Conservation (phyloP, 2,888 invertebrate species). For the Eilema caniola region DNA sequence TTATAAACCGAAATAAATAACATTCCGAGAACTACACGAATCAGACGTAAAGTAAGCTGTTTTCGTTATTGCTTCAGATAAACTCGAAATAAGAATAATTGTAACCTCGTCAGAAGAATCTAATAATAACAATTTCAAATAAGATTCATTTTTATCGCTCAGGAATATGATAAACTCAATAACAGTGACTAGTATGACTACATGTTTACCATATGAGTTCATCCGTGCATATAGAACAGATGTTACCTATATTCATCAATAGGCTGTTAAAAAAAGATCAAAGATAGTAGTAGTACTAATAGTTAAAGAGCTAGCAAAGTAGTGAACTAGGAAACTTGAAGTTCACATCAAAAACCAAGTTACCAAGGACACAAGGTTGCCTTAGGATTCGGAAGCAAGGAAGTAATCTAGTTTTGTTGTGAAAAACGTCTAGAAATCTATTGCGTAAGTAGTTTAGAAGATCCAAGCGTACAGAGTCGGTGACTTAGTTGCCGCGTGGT, state of each 20-base stretch:
- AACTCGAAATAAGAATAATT: not conserved
- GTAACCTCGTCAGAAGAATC: not conserved
- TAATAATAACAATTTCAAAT: not conserved
- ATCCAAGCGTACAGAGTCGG: no score
- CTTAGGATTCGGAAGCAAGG: not conserved
- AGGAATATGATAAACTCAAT: slow-evolving; percentile 9
- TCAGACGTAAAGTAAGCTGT: not conserved
- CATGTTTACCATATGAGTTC: slow-evolving; percentile 13
- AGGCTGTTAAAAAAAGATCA: not conserved
- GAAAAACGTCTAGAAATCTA: not conserved
- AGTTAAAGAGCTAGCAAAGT: not conserved
- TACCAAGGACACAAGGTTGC: not conserved
- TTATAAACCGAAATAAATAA: slow-evolving; percentile 2
- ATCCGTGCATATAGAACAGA: slow-evolving; percentile 1
- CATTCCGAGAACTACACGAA: not conserved
- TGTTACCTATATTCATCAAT: not conserved
- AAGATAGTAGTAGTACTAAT: not conserved
- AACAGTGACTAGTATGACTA: slow-evolving; percentile 8
- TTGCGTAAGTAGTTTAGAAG: not conserved
- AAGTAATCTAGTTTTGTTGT: not conserved
- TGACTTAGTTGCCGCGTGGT: no score
- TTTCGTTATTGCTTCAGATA: slow-evolving; percentile 12
- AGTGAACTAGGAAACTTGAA: not conserved
- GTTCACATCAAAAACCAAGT: not conserved
- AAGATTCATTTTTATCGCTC: slow-evolving; percentile 10